These are phyloP conservation scores for Ericerus pela DNA, from an alignment of 1,140 invertebrate genomes.

Conservation along the genomic window DNA sequence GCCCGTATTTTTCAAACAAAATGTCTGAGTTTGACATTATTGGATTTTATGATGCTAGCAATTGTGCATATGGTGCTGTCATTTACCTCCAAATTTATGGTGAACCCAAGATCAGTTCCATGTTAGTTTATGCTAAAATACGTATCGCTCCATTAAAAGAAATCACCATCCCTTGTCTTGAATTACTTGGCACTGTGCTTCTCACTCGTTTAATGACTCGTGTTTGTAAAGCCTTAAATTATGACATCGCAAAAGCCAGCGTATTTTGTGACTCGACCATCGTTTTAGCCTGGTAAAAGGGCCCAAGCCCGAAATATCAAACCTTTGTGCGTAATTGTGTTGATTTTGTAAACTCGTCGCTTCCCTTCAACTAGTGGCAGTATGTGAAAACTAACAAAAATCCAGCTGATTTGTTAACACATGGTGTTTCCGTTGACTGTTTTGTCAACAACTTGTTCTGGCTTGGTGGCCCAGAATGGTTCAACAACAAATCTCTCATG, in stretches of 20 bases:
- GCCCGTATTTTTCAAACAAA: background rate
- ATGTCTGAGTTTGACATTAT: background rate
- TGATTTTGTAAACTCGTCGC: background rate
- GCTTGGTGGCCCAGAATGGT: background rate
- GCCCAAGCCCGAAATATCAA: background rate
- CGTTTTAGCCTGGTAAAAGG: background rate
- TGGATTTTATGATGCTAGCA: background rate
- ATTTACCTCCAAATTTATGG: background rate
- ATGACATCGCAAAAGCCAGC: background rate
- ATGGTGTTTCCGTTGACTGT: constrained; percentile 4
- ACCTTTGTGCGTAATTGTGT: background rate
- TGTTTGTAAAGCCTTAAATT: background rate
- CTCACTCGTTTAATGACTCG: background rate
- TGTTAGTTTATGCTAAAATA: background rate
- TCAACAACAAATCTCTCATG: background rate
- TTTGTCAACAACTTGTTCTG: background rate
- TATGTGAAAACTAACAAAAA: constrained; percentile 3
- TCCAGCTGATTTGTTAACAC: constrained; percentile 11
- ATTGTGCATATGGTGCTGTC: background rate
- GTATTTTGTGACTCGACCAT: background rate
- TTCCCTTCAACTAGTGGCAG: background rate
- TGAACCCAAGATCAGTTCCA: background rate
- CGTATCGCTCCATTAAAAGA: background rate
- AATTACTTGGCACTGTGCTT: background rate
- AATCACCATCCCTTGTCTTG: background rate